Base-by-base conservation (phyloP, 2,113 vertebrate genomes). In the Arenaria interpres region DNA sequence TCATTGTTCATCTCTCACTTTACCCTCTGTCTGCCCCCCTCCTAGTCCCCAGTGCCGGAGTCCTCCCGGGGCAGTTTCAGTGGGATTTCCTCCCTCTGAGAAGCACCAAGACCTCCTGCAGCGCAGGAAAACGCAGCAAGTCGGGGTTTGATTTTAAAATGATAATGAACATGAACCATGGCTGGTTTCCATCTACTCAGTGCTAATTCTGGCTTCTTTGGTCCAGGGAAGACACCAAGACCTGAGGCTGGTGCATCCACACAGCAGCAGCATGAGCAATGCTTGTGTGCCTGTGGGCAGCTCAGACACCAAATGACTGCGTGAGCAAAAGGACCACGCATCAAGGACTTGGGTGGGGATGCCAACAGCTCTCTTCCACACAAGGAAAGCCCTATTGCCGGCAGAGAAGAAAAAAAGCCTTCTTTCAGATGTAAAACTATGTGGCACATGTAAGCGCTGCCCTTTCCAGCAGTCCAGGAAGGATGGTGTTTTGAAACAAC, bases 301-400 rank as follows among this genome's bases (percentile, higher is more conserved):
- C 83, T 83, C 43, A 33, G 67, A 5, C 5, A 2, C 28, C 2
- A 0, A 43, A 6, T 0, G 1, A 0, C 1, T 20, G 53, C 0
- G 1, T 35, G 25, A 82, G 46, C 78, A 69, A 45, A 25, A 13
- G 28, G 21, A 28, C 33, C 21, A 21, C 0, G 1, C 4, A 11
- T 33, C 50, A 25, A 41, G 54, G 32, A 59, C 59, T 22, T 2
- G 7, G n/a, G 37, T 51, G 67, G 48, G n/a, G 43, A 56, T 32
- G 16, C 39, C 45, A 37, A 4, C 53, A 69, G 57, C 74, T 78
- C 68, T n/a, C 14, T 53, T 59, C 53, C 51, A 60, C 12, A 1
- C 1, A 1, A 84, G 10, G 56, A 80, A 81, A 94, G 17, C 33
- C 35, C 24, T 24, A 4, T 6, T 73, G 23, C 85, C 64, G 30